Conservation (phyloP, 2,113 vertebrate genomes). For the Saccopteryx leptura region DNA sequence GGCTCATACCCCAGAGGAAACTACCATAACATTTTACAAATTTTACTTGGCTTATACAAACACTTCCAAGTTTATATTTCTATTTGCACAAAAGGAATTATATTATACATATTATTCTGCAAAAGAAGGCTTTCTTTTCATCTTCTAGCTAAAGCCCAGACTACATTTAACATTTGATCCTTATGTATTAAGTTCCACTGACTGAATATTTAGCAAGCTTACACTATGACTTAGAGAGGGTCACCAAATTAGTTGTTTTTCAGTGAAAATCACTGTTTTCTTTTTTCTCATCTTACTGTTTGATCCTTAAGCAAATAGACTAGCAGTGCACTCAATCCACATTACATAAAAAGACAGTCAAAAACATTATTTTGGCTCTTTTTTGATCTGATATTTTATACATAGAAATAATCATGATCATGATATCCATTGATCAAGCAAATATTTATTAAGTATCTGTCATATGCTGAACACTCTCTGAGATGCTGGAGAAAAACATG, state of each 20-base stretch:
- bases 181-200: conserved; percentile 38
- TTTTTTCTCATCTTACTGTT: conserved; percentile 27
- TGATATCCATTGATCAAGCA: background rate
- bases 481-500: background rate
- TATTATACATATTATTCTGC: background rate
- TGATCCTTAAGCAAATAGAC: background rate
- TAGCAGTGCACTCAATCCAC: conserved; percentile 23
- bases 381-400: background rate
- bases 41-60: background rate
- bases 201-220: conserved; percentile 30
- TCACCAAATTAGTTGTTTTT: conserved; percentile 29
- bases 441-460: background rate
- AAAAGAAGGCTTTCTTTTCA: background rate
- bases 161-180: background rate
- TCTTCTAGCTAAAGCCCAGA: background rate
- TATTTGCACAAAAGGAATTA: background rate
- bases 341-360: background rate
- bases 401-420: background rate
- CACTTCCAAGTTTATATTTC: background rate
- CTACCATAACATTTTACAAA: background rate
- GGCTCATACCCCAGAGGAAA: background rate
- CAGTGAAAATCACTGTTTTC: background rate
- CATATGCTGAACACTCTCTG: background rate
- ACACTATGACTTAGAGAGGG: background rate
- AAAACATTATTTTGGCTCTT: background rate